phyloP scores from a whole-genome alignment of 2,113 vertebrate species.

The Leptobrachium ailaonicum region DNA sequence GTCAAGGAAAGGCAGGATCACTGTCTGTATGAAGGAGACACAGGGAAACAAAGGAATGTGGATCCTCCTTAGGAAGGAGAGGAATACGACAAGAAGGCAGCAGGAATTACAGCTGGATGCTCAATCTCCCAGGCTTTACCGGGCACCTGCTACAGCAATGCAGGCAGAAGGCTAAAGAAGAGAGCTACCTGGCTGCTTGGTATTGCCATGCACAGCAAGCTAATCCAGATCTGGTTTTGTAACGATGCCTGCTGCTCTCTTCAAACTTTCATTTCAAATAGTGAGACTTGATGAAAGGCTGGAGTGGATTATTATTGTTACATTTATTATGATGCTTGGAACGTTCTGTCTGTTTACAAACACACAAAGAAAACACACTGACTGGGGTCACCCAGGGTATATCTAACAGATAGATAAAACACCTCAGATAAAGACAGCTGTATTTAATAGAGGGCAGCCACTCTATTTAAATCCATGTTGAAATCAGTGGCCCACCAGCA shows the following conservation, averaged over 20 bases:
- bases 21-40: conserved; percentile 22
- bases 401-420: too few relatives aligned
- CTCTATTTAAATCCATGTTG: too few relatives aligned
- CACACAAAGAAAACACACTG: too few relatives aligned
- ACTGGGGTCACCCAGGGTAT: too few relatives aligned
- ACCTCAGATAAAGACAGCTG: too few relatives aligned
- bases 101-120: neutral
- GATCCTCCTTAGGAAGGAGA: neutral
- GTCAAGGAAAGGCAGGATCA: conserved; percentile 26
- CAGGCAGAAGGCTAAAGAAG: neutral
- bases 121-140: neutral
- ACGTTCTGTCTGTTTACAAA: too few relatives aligned
- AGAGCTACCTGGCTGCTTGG: too few relatives aligned
- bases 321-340: too few relatives aligned
- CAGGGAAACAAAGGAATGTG: conserved; percentile 30
- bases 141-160: neutral
- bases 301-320: neutral
- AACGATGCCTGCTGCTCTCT: neutral
- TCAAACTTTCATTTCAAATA: conserved; percentile 7
- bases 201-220: neutral
- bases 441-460: too few relatives aligned
- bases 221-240: conserved; percentile 4
- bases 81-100: neutral
- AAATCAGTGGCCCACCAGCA: too few relatives aligned
- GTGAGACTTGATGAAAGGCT: neutral